A percentile compares a stretch with the other conserved stretches of the same genome.
Evolutionary conservation across 1,140 invertebrate genomes (phyloP).

Genomic region (Rhizoglyphus robini): DNA sequence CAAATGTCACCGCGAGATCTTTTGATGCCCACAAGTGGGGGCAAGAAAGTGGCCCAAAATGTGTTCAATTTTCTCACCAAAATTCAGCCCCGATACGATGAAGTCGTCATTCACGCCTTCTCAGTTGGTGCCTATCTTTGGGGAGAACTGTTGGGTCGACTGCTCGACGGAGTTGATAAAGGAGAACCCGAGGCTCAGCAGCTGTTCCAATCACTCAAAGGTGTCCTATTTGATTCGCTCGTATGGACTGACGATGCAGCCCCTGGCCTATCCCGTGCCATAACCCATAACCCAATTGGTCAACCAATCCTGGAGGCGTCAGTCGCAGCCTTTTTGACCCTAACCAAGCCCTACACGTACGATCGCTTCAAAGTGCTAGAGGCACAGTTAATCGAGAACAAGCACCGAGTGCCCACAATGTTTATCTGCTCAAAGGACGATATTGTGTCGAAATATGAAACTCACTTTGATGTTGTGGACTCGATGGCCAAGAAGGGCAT

Average conservation of each 20-base stretch:
- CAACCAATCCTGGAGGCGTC: slow-evolving; percentile 23
- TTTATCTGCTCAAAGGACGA: slow-evolving; percentile 64
- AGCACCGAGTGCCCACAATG: slow-evolving; percentile 39
- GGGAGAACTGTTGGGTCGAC: slow-evolving; percentile 9
- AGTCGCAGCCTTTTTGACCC: slow-evolving; percentile 55
- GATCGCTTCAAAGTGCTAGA: not conserved
- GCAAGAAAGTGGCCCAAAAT: slow-evolving; percentile 48
- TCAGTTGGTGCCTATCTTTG: slow-evolving; percentile 35
- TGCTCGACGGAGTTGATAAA: not conserved
- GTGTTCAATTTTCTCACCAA: slow-evolving; percentile 49
- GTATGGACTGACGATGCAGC: slow-evolving; percentile 16
- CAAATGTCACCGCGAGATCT: slow-evolving; percentile 62
- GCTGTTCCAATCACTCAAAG: slow-evolving; percentile 12
- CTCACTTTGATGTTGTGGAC: slow-evolving; percentile 49
- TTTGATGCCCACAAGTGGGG: slow-evolving; percentile 57
- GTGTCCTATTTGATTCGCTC: slow-evolving; percentile 13
- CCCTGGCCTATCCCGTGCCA: slow-evolving; percentile 17
- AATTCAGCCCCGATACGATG: slow-evolving; percentile 45
- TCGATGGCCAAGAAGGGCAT: slow-evolving; percentile 40
- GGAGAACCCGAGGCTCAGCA: not conserved
- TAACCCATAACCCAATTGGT: slow-evolving; percentile 2
- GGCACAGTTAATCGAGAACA: not conserved
- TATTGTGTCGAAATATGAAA: slow-evolving; percentile 53
- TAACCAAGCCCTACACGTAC: slow-evolving; percentile 24
- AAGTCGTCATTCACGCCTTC: slow-evolving; percentile 67